phyloP scores from a whole-genome alignment of 2,113 vertebrate species.

The Conger conger region DNA sequence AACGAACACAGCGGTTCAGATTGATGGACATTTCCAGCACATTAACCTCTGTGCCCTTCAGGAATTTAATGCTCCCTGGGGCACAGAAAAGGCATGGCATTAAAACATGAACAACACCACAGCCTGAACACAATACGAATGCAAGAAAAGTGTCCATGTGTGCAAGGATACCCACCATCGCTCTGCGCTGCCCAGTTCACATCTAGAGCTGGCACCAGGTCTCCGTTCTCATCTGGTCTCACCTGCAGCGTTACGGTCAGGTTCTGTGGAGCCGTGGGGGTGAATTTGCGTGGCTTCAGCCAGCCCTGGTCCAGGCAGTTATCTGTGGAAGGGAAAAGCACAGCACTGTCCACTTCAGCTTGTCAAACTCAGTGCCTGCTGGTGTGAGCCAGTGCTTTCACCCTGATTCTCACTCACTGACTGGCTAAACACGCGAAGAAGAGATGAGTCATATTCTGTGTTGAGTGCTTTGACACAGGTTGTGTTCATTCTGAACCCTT shows the following conservation, averaged over 20 bases:
- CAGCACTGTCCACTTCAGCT: no score
- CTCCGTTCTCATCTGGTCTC: not conserved
- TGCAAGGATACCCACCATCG: slow-evolving; percentile 12
- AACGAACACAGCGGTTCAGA: slow-evolving; percentile 22
- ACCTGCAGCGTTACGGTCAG: not conserved
- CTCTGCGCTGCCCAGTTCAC: not conserved
- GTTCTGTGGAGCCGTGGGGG: not conserved
- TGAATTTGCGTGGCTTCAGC: not conserved
- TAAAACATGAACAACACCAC: not conserved
- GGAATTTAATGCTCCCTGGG: slow-evolving; percentile 22
- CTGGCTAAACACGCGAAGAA: no score
- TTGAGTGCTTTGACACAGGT: no score
- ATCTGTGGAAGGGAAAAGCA: slow-evolving; percentile 11
- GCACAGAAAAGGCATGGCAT: not conserved
- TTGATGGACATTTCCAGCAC: slow-evolving; percentile 25
- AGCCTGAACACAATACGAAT: not conserved
- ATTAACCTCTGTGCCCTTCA: slow-evolving; percentile 25
- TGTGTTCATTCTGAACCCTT: no score
- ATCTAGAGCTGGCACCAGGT: slow-evolving; percentile 5
- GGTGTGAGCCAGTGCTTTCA: no score
- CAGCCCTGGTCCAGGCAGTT: slow-evolving; percentile 24
- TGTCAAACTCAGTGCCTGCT: not conserved
- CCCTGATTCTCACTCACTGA: no score
- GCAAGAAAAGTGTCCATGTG: not conserved
- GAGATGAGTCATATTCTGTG: no score